These are phyloP conservation scores for Ormyrus rosae DNA, from an alignment of 2,888 invertebrate species.

Conservation along the genomic window DNA sequence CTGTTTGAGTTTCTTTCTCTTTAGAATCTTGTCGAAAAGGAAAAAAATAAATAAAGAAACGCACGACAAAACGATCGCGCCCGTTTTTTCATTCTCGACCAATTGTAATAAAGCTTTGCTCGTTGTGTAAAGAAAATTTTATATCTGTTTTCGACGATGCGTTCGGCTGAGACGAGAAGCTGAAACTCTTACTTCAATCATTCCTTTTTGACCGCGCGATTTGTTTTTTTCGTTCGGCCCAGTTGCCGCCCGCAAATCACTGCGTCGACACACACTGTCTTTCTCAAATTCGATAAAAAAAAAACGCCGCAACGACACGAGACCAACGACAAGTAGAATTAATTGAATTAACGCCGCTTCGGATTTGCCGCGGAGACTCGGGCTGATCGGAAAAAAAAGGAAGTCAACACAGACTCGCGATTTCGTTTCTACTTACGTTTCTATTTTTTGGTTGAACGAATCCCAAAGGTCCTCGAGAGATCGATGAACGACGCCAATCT, in stretches of 20 bases:
- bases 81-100: slow-evolving; percentile 55
- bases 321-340: too few relatives aligned
- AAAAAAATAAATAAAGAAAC: not conserved
- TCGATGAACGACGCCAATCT: slow-evolving; percentile 21
- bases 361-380: slow-evolving; percentile 13
- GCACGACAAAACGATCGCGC: slow-evolving; percentile 16
- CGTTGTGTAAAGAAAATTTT: slow-evolving; percentile 27
- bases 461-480: not conserved
- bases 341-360: too few relatives aligned
- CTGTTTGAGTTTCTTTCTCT: slow-evolving; percentile 55
- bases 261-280: not conserved
- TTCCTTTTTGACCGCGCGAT: not conserved
- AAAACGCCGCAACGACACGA: too few relatives aligned
- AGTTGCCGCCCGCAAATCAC: slow-evolving; percentile 1
- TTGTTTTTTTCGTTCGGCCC: slow-evolving; percentile 30
- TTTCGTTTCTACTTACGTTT: not conserved
- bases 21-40: slow-evolving; percentile 10
- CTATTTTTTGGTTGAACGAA: slow-evolving; percentile 3
- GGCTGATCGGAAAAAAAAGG: not conserved
- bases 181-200: too few relatives aligned
- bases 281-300: too few relatives aligned
- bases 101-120: slow-evolving; percentile 32
- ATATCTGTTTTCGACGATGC: slow-evolving; percentile 47
- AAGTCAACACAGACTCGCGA: too few relatives aligned
- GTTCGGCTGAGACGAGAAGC: slow-evolving; percentile 23